Evolutionary conservation across 2,888 invertebrate species (phyloP).

Genomic region (Eulithis prunata): DNA sequence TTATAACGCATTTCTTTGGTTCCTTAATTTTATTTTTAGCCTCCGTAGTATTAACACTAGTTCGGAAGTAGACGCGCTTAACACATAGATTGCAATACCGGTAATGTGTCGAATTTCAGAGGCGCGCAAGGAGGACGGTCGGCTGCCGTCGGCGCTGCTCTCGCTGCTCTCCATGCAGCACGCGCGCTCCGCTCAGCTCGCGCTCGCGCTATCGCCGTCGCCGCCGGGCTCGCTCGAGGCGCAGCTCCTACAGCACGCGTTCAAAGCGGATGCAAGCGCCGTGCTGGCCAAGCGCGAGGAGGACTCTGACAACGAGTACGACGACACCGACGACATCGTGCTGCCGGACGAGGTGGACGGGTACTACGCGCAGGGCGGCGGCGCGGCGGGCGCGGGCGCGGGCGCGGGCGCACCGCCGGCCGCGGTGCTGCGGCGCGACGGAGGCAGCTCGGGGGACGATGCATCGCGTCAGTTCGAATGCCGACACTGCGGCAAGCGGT

Average conservation of each 20-base stretch:
- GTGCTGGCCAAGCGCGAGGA: conserved; percentile 63
- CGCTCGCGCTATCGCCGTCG: conserved; percentile 47
- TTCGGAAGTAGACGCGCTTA: conserved; percentile 75
- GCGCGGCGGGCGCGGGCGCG: not conserved
- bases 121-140: conserved; percentile 73
- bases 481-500: conserved; percentile 93
- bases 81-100: conserved; percentile 76
- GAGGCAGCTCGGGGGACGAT: conserved; percentile 71
- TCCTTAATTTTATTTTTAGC: conserved; percentile 83
- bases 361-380: conserved; percentile 49
- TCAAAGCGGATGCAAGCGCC: conserved; percentile 53
- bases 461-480: conserved; percentile 88
- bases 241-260: conserved; percentile 69
- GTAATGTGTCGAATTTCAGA: conserved; percentile 80
- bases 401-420: not conserved
- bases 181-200: conserved; percentile 43
- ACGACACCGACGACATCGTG: conserved; percentile 82
- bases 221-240: conserved; percentile 49
- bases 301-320: conserved; percentile 79
- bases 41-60: conserved; percentile 83
- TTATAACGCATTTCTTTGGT: conserved; percentile 85
- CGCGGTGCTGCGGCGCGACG: conserved; percentile 46
- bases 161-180: conserved; percentile 43
- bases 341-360: conserved; percentile 74
- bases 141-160: conserved; percentile 75